Base-by-base conservation (phyloP, 2,113 vertebrate genomes). In the Chitala chitala region DNA sequence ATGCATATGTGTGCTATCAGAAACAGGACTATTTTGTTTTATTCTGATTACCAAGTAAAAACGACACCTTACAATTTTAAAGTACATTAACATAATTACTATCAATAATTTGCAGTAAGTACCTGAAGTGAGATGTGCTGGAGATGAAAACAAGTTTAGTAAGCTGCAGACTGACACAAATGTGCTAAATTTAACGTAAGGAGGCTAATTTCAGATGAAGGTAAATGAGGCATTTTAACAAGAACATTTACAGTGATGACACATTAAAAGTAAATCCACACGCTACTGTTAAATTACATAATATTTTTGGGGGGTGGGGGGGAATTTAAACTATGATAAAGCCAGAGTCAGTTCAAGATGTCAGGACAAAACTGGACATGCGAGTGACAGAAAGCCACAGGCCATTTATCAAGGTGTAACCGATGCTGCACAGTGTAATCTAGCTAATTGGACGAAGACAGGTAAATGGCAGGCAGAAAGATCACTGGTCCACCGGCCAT, bases 401-500 rank as follows among this genome's bases (percentile, higher is more conserved):
- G 44, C 20, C 4, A 17, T 15, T 29, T 33, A 5, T 38, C 20
- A 17, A 17, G 56, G 44, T 26, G 10, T 8, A 22, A 15, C 22
- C 36, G 17, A n/a, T 17, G 6, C 22, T n/a, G 33, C 38, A 2
- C 17, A 8, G 3, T 78, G 69, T 79, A 83, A 72, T 71, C 83
- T 33, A 55, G 69, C 73, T 84, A 80, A 89, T 84, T 72, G 20
- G 33, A 75, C 75, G 73, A 69, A 82, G 73, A 83, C 78, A 82
- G 81, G 71, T 12, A 1, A 77, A 64, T 15, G 78, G 76, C 85
- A 82, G 51, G 17, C 70, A 80, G 83, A 82, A 55, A 59, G 77
- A 81, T 77, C 76, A 82, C 51, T 80, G 80, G n/a, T 87, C 80
- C 82, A 78, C 74, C 42, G 66, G 76, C 79, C 76, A 82, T 82